A percentile compares a stretch with the other conserved stretches of the same genome.
Conservation (phyloP, 2,888 invertebrate genomes). For the Microctonus brassicae region DNA sequence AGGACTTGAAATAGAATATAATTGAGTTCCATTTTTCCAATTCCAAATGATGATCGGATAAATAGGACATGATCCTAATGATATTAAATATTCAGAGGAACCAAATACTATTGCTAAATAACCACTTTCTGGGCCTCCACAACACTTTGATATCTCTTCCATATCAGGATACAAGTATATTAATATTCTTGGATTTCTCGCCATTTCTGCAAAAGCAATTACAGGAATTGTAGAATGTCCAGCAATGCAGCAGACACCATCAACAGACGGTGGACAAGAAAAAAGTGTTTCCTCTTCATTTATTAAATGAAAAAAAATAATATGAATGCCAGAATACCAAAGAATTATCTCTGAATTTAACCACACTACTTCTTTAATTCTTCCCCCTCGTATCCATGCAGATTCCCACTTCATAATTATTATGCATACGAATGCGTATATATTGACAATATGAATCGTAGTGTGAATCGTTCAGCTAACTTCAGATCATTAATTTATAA, state of each 20-base stretch:
- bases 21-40: conserved; percentile 76
- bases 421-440: background rate
- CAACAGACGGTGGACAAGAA: conserved; percentile 51
- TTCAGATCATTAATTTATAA: background rate
- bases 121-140: conserved; percentile 43
- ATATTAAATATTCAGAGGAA: conserved; percentile 51
- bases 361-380: conserved; percentile 57
- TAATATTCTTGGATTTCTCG: conserved; percentile 73
- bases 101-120: conserved; percentile 59
- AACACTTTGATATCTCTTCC: conserved; percentile 59
- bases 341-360: conserved; percentile 59
- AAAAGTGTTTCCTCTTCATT: conserved; percentile 43
- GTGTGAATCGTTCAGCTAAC: background rate
- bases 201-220: conserved; percentile 76
- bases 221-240: conserved; percentile 52
- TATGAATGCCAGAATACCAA: conserved; percentile 59
- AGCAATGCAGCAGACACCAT: conserved; percentile 59
- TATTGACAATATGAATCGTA: background rate
- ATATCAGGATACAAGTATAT: conserved; percentile 76
- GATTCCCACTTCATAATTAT: conserved; percentile 50
- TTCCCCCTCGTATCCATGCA: conserved; percentile 59
- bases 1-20: conserved; percentile 64
- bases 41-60: conserved; percentile 76
- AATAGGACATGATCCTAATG: conserved; percentile 53
- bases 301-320: conserved; percentile 56